Conservation (phyloP, 2,113 vertebrate species). For the Serinus canaria region DNA sequence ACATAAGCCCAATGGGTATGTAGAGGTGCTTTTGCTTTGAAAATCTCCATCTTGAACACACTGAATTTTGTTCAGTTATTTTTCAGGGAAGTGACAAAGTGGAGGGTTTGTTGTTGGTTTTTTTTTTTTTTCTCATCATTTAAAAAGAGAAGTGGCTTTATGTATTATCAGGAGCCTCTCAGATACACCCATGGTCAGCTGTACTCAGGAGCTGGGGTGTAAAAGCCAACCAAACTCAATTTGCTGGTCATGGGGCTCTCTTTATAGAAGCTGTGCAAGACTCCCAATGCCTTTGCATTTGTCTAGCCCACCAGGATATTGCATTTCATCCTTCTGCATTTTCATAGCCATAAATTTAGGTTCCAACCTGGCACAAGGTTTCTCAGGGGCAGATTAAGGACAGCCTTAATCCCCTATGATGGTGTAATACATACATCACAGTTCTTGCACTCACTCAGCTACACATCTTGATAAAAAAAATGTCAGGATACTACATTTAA, state of each 20-base stretch:
- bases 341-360: background rate
- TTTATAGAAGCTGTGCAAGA: background rate
- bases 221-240: background rate
- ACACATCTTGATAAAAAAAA: background rate
- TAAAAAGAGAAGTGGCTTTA: background rate
- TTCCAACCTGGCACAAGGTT: background rate
- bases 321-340: background rate
- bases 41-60: background rate
- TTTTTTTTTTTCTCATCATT: background rate
- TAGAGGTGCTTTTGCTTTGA: background rate
- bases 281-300: background rate
- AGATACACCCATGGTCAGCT: background rate
- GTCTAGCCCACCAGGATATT: background rate
- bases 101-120: rapidly evolving
- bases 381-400: background rate
- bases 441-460: background rate
- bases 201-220: background rate
- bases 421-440: background rate
- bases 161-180: background rate
- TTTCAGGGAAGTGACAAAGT: background rate
- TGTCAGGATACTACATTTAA: background rate
- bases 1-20: background rate
- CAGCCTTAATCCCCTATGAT: background rate
- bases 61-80: background rate
- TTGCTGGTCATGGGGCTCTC: background rate